phyloP scores from a whole-genome alignment of 2,888 invertebrate genomes.

The Anagyrus pseudococci region DNA sequence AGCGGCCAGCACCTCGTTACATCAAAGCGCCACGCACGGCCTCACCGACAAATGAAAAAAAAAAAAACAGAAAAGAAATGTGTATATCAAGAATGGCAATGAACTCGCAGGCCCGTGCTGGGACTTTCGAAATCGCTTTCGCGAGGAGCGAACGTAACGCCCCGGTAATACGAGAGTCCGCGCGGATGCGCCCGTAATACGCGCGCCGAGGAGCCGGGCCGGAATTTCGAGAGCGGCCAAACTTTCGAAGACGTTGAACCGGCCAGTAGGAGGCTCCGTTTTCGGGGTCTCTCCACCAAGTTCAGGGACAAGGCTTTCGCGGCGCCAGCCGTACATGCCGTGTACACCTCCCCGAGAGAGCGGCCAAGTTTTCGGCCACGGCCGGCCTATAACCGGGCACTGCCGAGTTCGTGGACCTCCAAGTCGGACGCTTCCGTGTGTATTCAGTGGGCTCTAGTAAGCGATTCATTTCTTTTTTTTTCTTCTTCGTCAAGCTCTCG shows the following conservation, averaged over 20 bases:
- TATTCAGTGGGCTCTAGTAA: too few species aligned
- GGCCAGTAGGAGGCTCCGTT: too few species aligned
- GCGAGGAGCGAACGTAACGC: conserved; percentile 7
- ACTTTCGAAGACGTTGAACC: conserved; percentile 57
- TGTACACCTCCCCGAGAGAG: neutral
- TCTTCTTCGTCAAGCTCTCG: too few species aligned
- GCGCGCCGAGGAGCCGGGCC: neutral
- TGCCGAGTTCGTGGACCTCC: neutral
- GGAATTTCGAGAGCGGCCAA: conserved; percentile 52
- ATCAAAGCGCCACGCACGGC: conserved; percentile 9
- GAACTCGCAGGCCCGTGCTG: conserved; percentile 34
- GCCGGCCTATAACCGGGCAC: neutral
- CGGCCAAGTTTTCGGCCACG: neutral
- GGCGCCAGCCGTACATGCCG: neutral
- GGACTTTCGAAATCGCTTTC: conserved; percentile 42
- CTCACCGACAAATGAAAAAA: conserved; percentile 8
- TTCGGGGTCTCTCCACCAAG: conserved; percentile 43
- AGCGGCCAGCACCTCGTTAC: neutral
- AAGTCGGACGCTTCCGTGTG: too few species aligned
- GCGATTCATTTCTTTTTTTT: too few species aligned
- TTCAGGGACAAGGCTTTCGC: conserved; percentile 47
- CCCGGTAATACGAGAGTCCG: conserved; percentile 6
- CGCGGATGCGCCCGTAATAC: conserved; percentile 5
- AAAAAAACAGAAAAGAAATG: conserved; percentile 15
- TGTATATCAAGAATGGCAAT: conserved; percentile 43